These are phyloP conservation scores for Tuberolachnus salignus DNA, from an alignment of 2,888 invertebrate species.

Conservation along the genomic window DNA sequence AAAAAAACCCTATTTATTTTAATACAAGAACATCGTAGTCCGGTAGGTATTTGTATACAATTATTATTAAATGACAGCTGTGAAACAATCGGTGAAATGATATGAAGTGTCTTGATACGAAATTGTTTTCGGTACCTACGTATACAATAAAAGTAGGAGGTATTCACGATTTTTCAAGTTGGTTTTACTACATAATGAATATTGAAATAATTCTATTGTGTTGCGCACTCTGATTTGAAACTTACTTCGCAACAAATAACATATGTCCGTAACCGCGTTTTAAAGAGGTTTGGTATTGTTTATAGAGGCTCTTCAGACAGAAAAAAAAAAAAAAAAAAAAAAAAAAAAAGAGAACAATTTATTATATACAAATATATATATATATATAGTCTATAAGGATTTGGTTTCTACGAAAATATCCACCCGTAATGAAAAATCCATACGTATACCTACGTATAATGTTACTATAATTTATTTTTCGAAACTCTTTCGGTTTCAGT, in stretches of 20 bases:
- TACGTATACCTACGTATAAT: background rate
- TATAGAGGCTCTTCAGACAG: slow-evolving; percentile 33
- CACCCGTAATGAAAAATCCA: slow-evolving; percentile 27
- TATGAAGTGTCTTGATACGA: slow-evolving; percentile 27
- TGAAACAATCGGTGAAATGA: slow-evolving; percentile 14
- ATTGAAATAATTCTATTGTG: slow-evolving; percentile 42
- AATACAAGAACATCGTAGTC: background rate
- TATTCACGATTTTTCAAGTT: slow-evolving; percentile 45
- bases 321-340: slow-evolving; percentile 7
- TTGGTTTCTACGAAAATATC: slow-evolving; percentile 43
- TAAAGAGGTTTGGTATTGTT: slow-evolving; percentile 28
- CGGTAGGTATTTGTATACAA: background rate
- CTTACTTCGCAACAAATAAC: slow-evolving; percentile 32
- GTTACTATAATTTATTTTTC: slow-evolving; percentile 45
- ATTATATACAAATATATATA: no score
- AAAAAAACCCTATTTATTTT: slow-evolving; percentile 16
- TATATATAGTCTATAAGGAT: no score
- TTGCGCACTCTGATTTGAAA: slow-evolving; percentile 16
- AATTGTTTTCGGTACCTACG: slow-evolving; percentile 24
- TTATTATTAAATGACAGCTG: slow-evolving; percentile 15
- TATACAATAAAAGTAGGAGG: slow-evolving; percentile 28
- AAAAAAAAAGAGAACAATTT: no score
- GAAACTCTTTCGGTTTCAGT: slow-evolving; percentile 8
- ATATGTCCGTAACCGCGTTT: slow-evolving; percentile 37
- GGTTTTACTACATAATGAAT: slow-evolving; percentile 15